Base-by-base conservation (phyloP, 2,888 invertebrate genomes). In the Schizaphis graminum region DNA sequence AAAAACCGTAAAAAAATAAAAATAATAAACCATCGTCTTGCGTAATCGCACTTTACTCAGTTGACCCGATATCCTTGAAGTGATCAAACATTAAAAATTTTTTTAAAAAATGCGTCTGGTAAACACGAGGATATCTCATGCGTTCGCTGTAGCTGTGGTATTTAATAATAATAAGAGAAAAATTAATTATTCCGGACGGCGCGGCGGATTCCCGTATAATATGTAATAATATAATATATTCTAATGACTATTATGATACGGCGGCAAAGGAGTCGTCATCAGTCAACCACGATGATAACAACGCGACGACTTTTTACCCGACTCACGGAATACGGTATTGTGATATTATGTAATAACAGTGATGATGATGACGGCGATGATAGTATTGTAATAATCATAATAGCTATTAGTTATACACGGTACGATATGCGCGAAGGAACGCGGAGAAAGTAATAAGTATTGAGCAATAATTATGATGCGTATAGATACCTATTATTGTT, bases 381-480 rank as follows among this genome's bases (percentile, higher is more conserved):
- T 85, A 84, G 84, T 91, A 91, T 41, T 28, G 84, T 57, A 47
- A 86, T 61, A 89, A 47, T 1, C 28, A 89, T 89, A 61, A 44
- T 28, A 41, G 44, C 41, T 85, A 57, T 44, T 28, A 41, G 44
- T 26, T 85, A 57, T 44, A 84, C 49, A 16, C 44, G 84, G 85
- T 86, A 86, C 44, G 91, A 86, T 85, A 49, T n/a, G 44, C 53
- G 28, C 56, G 85, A 41, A 85, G 21, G 91, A 91, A 44, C 85
- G 44, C 28, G 85, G 91, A 91, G 91, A 91, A 91, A 91, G 91
- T 44, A n/a, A 28, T 56, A 44, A 61, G 41, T 85, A 44, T 91
- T 85, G 41, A 91, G 53, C 41, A 56, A 91, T 85, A 21, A 35
- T 77, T 21, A 77, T 35, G 77, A 77, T 21, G 77, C 35, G 35